Evolutionary conservation across 2,888 invertebrate genomes (phyloP), one percentile per base, ranked within the genome.

Genomic region (Tipula lateralis): DNA sequence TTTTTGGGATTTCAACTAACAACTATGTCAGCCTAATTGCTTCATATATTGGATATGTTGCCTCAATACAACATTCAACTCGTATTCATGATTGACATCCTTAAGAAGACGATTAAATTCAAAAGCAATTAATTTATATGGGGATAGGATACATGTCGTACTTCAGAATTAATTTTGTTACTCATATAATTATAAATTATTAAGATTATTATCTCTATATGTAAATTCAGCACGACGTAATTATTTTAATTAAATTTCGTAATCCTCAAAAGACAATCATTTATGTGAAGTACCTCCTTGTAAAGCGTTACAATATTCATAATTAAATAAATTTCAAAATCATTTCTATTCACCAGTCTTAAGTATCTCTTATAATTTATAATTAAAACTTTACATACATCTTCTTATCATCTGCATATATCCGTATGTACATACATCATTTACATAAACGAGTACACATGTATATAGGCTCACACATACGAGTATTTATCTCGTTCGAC

Each of bases 271-370:
- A 66, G 66, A 66, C 66, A 66, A 24, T 13, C 66, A 66, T 66
- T 66, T 19, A 19, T 66, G 24, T 66, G 24, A 66, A 66, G 66
- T 66, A 12, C 24, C 66, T 66, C 24, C 24, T 66, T 66, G 24
- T 66, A 66, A 66, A 66, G 66, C 66, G 66, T 66, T 66, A 66
- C 66, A 66, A 66, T 66, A 66, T 66, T 24, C 66, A 66, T 66
- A 66, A 66, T 66, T 66, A 66, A 66, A 39, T 39, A 39, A 39
- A 66, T 66, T 13, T 7, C 16, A 44, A n/a, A 44, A 44, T 44
- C 44, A 44, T 44, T 44, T 66, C 16, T 16, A 50, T 50, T 50
- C 44, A 66, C 19, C 66, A 66, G 4, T 24, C n/a, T 66, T 2
- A 24, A 66, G 66, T 66, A 24, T 66, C 66, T 66, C 24, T 66